Evolutionary conservation across 2,888 invertebrate genomes (phyloP).

Genomic region (Scaptomyza flava): DNA sequence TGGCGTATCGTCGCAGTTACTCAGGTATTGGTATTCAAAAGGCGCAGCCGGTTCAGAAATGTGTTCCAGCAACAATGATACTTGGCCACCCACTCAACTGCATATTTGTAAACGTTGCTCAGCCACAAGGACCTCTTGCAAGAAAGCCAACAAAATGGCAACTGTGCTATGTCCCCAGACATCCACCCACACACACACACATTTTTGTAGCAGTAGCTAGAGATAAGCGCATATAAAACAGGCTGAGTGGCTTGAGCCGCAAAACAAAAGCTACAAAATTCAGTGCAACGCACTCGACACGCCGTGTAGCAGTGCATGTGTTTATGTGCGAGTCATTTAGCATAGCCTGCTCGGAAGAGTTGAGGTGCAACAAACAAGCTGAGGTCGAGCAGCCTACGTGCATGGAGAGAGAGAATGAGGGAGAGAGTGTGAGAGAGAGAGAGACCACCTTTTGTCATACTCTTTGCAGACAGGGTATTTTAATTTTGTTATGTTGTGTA

Average conservation of each 20-base stretch:
- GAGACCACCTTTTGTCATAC: slow-evolving; percentile 18
- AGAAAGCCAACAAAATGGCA: slow-evolving; percentile 67
- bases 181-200: not conserved
- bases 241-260: slow-evolving; percentile 67
- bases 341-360: slow-evolving; percentile 59
- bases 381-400: slow-evolving; percentile 40
- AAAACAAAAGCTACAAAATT: slow-evolving; percentile 78
- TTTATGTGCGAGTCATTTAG: slow-evolving; percentile 68
- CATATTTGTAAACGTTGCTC: slow-evolving; percentile 79
- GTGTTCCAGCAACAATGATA: slow-evolving; percentile 74
- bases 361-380: slow-evolving; percentile 57
- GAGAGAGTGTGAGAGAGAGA: not conserved
- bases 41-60: slow-evolving; percentile 45
- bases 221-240: slow-evolving; percentile 80
- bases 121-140: slow-evolving; percentile 74
- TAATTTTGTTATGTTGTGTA: not conserved
- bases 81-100: slow-evolving; percentile 72
- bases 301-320: slow-evolving; percentile 17
- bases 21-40: slow-evolving; percentile 48
- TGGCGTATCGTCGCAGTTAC: not conserved
- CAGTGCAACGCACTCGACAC: slow-evolving; percentile 81
- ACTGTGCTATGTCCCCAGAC: slow-evolving; percentile 31
- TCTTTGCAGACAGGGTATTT: slow-evolving; percentile 9
- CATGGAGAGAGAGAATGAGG: not conserved
- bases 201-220: slow-evolving; percentile 44